phyloP scores from a whole-genome alignment of 2,113 vertebrate genomes.

The Ochotona princeps region DNA sequence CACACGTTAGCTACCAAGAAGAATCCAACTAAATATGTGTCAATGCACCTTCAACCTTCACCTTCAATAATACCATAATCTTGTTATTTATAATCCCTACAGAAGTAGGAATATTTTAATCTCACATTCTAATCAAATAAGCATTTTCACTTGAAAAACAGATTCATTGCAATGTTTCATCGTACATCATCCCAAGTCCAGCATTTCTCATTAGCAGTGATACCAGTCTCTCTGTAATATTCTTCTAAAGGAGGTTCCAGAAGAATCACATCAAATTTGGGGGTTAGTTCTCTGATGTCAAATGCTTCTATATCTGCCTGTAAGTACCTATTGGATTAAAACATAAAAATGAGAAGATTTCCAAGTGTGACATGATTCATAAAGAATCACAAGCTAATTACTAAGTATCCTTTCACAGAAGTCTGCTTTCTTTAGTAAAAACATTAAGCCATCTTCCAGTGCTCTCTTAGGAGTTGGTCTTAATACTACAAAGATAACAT shows the following conservation, averaged over 20 bases:
- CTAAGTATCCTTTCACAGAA: not conserved
- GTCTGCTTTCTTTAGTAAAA: not conserved
- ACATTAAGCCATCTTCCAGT: not conserved
- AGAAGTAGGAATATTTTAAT: not conserved
- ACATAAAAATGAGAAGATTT: not conserved
- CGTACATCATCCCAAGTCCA: conserved; percentile 98
- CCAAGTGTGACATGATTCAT: not conserved
- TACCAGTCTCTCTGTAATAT: conserved; percentile 97
- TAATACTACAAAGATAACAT: not conserved
- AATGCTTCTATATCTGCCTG: conserved; percentile 96
- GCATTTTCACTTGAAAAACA: not conserved
- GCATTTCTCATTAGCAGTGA: conserved; percentile 96
- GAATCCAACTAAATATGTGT: not conserved
- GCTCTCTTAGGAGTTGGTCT: not conserved
- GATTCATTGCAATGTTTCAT: not conserved
- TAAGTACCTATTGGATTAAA: conserved; percentile 91
- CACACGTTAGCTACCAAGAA: not conserved
- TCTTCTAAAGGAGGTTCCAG: conserved; percentile 97
- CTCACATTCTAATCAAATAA: not conserved
- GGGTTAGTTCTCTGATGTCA: conserved; percentile 95
- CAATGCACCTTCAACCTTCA: not conserved
- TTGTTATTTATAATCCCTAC: not conserved
- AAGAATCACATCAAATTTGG: conserved; percentile 98
- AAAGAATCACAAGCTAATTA: not conserved
- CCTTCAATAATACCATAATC: not conserved